These are phyloP conservation scores for Pangasius macronema DNA, from an alignment of 2,797 vertebrate genomes.

Conservation along the genomic window DNA sequence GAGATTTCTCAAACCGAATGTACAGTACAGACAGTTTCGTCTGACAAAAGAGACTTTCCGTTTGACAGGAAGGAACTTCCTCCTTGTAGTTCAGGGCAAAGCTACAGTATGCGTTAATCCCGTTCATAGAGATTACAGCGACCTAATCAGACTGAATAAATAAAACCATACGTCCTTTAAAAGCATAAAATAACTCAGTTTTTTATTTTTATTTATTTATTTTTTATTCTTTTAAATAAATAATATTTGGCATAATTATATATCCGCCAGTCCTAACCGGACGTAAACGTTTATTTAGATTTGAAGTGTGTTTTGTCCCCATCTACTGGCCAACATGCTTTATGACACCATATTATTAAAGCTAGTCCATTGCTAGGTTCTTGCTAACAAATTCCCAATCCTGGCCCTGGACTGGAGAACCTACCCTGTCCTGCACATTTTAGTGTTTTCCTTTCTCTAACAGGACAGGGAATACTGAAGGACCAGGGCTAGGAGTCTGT, in stretches of 20 bases:
- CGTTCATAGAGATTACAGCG: not conserved
- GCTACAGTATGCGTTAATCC: not conserved
- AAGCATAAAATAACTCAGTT: not conserved
- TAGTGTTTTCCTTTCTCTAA: no score
- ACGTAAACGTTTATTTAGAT: not conserved
- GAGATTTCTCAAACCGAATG: not conserved
- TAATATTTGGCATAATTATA: not conserved
- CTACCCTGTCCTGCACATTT: not conserved
- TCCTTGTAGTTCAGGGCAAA: not conserved
- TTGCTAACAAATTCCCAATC: not conserved
- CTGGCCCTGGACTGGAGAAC: no score
- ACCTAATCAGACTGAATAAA: not conserved
- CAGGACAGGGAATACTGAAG: no score
- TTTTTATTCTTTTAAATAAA: not conserved
- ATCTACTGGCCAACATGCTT: not conserved
- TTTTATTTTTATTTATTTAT: not conserved
- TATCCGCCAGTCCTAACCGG: no score
- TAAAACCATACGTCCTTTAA: not conserved
- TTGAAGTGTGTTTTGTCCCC: constrained; percentile 12
- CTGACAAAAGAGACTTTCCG: constrained; percentile 18
- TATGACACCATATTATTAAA: not conserved
- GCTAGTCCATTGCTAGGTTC: not conserved
- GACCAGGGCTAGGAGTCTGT: no score
- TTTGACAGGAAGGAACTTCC: constrained; percentile 36
- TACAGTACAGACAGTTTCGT: not conserved